Percentiles rank a stretch among this genome's conserved stretches.
Evolutionary conservation across 2,888 invertebrate genomes (phyloP).

Genomic region (Digitonthophagus gazella): DNA sequence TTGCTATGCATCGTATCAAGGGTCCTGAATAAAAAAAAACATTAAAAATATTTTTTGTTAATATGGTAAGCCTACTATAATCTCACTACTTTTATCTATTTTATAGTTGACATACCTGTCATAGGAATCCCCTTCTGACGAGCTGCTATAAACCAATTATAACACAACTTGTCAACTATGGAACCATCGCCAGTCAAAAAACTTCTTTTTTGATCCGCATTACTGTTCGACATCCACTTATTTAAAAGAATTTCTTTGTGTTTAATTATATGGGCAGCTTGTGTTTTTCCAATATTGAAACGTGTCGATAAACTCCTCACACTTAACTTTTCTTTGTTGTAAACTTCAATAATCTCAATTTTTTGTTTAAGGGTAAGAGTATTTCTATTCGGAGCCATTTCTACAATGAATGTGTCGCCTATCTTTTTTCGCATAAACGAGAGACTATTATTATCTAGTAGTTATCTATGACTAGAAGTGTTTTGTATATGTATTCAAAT

Average conservation of each 20-base stretch:
- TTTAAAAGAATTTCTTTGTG: slow-evolving; percentile 9
- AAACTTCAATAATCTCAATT: too few relatives aligned
- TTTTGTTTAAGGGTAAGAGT: too few relatives aligned
- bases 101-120: too few relatives aligned
- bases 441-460: slow-evolving; percentile 16
- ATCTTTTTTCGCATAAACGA: slow-evolving; percentile 20
- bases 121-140: too few relatives aligned
- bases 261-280: slow-evolving; percentile 26
- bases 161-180: slow-evolving; percentile 19
- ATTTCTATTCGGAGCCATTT: too few relatives aligned
- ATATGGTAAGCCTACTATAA: slow-evolving; percentile 11
- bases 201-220: too few relatives aligned
- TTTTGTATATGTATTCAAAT: too few relatives aligned
- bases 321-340: slow-evolving; percentile 24
- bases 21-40: too few relatives aligned
- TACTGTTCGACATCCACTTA: slow-evolving; percentile 22
- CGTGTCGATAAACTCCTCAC: slow-evolving; percentile 13
- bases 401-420: slow-evolving; percentile 21
- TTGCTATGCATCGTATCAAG: slow-evolving; percentile 21
- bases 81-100: slow-evolving; percentile 6
- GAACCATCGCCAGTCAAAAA: slow-evolving; percentile 14
- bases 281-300: too few relatives aligned
- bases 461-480: too few relatives aligned
- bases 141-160: too few relatives aligned
- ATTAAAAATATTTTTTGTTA: slow-evolving; percentile 18